Evolutionary conservation across 2,113 vertebrate species (phyloP).

Genomic region (Myrmophylax atrothorax): DNA sequence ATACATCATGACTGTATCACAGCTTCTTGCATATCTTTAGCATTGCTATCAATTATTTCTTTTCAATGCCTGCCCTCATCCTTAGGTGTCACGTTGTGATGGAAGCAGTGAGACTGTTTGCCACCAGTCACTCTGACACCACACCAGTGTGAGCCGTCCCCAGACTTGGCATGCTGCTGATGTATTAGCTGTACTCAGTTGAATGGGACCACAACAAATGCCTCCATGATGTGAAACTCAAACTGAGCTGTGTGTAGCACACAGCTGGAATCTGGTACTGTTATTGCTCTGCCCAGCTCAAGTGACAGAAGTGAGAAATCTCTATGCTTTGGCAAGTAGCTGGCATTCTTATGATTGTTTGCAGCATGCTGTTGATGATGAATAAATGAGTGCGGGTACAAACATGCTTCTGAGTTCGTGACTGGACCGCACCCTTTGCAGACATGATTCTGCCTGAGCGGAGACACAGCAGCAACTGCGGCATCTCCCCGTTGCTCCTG

Average conservation of each 20-base stretch:
- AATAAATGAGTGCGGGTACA: slow-evolving; percentile 22
- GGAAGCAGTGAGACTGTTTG: background rate
- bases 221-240: background rate
- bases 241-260: background rate
- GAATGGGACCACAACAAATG: background rate
- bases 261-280: slow-evolving; percentile 15
- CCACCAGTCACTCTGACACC: background rate
- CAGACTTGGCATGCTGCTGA: background rate
- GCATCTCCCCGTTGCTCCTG: background rate
- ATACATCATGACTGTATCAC: background rate
- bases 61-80: accelerated
- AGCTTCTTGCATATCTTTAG: background rate
- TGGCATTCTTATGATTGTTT: slow-evolving; percentile 18
- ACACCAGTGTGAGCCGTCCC: accelerated
- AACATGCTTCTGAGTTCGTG: slow-evolving; percentile 33
- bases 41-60: background rate
- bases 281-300: background rate
- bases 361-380: background rate
- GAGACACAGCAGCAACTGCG: background rate
- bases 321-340: slow-evolving; percentile 17
- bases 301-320: slow-evolving; percentile 30
- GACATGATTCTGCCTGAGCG: slow-evolving; percentile 38
- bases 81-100: background rate
- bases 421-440: slow-evolving; percentile 33
- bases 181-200: background rate